phyloP scores from a whole-genome alignment of 2,113 vertebrate species.

The Silurus glanis region DNA sequence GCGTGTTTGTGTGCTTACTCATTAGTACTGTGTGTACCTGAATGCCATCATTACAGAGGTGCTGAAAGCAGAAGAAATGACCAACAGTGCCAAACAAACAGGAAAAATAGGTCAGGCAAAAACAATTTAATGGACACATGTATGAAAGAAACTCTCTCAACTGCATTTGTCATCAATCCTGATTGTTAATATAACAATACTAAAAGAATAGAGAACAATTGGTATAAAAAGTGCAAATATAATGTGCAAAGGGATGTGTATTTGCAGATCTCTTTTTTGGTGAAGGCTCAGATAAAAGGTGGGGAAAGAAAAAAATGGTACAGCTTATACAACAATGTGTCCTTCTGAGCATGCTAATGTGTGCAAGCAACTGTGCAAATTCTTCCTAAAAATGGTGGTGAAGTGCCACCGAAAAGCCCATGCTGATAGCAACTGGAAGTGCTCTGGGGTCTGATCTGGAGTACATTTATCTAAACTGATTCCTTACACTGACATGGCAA shows the following conservation, averaged over 20 bases:
- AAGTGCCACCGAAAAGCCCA: constrained; percentile 26
- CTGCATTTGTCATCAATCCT: constrained; percentile 9
- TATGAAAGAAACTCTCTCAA: constrained; percentile 45
- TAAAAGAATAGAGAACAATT: neutral
- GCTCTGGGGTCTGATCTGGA: constrained; percentile 35
- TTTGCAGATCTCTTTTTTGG: constrained; percentile 31
- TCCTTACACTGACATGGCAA: constrained; percentile 47
- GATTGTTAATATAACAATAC: constrained; percentile 27
- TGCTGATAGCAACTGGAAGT: constrained; percentile 2
- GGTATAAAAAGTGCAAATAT: neutral
- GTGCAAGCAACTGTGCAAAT: constrained; percentile 23
- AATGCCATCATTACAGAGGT: constrained; percentile 79
- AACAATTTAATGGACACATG: constrained; percentile 23
- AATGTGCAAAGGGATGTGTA: constrained; percentile 27
- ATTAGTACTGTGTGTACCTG: constrained; percentile 71
- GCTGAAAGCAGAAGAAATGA: constrained; percentile 75
- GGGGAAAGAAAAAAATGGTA: neutral
- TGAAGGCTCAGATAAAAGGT: constrained; percentile 10
- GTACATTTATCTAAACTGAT: constrained; percentile 48
- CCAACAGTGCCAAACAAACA: constrained; percentile 68
- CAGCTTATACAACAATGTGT: neutral
- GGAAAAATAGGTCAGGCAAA: constrained; percentile 58
- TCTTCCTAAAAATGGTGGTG: constrained; percentile 24
- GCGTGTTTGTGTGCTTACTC: constrained; percentile 69
- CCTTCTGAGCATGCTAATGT: neutral